Evolutionary conservation across 1,140 invertebrate genomes (phyloP).

Genomic region (Caenorhabditis inopinata): DNA sequence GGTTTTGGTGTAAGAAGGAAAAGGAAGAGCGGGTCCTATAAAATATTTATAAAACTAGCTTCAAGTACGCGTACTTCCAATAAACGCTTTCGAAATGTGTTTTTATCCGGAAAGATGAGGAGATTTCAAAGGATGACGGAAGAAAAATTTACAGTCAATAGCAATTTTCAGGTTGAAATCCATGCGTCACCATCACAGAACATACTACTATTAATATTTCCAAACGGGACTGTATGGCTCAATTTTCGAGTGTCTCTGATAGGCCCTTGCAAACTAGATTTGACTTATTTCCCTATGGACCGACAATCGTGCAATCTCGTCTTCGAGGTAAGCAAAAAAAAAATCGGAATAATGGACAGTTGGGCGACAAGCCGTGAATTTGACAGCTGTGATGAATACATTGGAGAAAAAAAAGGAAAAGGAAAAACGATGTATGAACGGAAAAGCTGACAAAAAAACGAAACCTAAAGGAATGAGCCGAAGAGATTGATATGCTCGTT

Average conservation of each 20-base stretch:
- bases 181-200: constrained; percentile 61
- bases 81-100: too few relatives aligned
- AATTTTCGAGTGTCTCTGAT: constrained; percentile 58
- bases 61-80: too few relatives aligned
- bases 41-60: background rate
- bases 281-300: constrained; percentile 60
- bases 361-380: background rate
- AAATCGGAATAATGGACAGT: too few relatives aligned
- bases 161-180: constrained; percentile 53
- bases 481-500: background rate
- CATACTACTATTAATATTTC: constrained; percentile 60
- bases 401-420: background rate
- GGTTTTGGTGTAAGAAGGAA: background rate
- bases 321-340: constrained; percentile 54
- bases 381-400: constrained; percentile 31
- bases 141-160: too few relatives aligned
- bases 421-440: too few relatives aligned
- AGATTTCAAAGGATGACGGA: too few relatives aligned
- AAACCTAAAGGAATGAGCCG: background rate
- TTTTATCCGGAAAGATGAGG: too few relatives aligned
- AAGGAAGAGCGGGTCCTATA: background rate
- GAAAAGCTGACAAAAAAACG: background rate
- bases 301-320: constrained; percentile 61
- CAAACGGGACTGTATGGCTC: constrained; percentile 62
- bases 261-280: constrained; percentile 61